Evolutionary conservation across 2,797 vertebrate species (phyloP), one percentile per base, ranked within the genome.

Genomic region (Pseudochaenichthys georgianus): DNA sequence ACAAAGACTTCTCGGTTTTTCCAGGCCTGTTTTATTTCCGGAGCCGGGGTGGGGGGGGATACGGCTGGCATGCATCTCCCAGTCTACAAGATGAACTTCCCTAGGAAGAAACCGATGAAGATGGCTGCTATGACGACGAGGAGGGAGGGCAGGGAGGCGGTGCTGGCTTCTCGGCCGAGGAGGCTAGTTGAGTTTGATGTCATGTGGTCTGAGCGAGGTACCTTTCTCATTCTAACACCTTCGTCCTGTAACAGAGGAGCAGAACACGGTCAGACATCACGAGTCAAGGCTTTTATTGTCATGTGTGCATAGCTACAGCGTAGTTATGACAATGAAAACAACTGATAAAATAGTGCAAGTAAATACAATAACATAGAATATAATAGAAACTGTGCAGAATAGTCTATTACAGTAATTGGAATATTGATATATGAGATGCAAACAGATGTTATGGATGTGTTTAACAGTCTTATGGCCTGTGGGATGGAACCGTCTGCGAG

Each of bases 51-150:
- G 51, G 71, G 80, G 62, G 70, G 34, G 84, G 92, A 95, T 93
- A 93, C 91, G 75, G 94, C 94, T 93, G 94, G 88, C 95, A 96
- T 95, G 96, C 96, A 94, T 94, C 88, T 92, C 94, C 88, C 94
- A 86, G 94, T 96, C 97, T 99, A 99, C 97, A 99, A 97, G 96
- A 99, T 98, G 95, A 99, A 99, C 94, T 99, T 99, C 94, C 97
- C 98, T 94, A 99, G 95, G 97, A 99, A 99, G 97, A 99, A 99
- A 93, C 98, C 98, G 83, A 99, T 98, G 97, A 99, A 99, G 94
- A 99, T 97, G 95, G 98, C 98, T 92, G 98, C 98, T 94, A 99
- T 98, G 91, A 99, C 97, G 88, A 99, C 98, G 75, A 99, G 96
- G 90, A 99, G 97, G 66, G 98, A 99, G 87, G 98, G 98, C 89